phyloP scores from a whole-genome alignment of 2,113 vertebrate genomes.

The Rattus rattus region DNA sequence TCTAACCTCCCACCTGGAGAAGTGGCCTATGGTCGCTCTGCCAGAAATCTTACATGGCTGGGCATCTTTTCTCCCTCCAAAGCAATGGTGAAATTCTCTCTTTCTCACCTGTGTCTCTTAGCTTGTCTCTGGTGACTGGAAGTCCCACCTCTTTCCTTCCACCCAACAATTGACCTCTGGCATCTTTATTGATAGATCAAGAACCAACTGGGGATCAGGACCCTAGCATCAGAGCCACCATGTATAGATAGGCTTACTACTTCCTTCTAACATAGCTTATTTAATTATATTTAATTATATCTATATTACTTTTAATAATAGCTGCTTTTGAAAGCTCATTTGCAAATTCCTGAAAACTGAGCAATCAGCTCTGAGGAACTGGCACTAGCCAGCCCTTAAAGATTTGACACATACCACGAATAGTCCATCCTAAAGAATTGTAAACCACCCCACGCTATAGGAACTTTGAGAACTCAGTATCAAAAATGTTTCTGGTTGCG shows the following conservation, averaged over 20 bases:
- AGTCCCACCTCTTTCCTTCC: no score
- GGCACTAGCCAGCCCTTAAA: not conserved
- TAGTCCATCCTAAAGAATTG: not conserved
- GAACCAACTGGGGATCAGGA: no score
- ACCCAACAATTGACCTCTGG: no score
- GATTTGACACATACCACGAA: not conserved
- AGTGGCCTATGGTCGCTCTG: no score
- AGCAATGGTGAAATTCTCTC: no score
- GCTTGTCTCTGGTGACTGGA: no score
- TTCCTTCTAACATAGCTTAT: not conserved
- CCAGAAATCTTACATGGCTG: no score
- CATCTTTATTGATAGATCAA: no score
- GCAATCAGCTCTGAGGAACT: not conserved
- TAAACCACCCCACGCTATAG: not conserved
- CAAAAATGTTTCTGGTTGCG: not conserved
- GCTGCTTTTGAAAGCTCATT: not conserved
- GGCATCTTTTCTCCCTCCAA: no score
- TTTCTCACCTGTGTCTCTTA: no score
- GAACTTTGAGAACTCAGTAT: not conserved
- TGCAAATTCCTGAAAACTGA: slow-evolving; percentile 34
- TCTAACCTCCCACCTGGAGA: no score
- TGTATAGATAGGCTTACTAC: not conserved
- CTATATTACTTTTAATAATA: not conserved
- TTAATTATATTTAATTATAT: not conserved
- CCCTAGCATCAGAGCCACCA: no score